These are phyloP conservation scores for Philereme vetulata DNA, from an alignment of 2,888 invertebrate species.

Conservation along the genomic window DNA sequence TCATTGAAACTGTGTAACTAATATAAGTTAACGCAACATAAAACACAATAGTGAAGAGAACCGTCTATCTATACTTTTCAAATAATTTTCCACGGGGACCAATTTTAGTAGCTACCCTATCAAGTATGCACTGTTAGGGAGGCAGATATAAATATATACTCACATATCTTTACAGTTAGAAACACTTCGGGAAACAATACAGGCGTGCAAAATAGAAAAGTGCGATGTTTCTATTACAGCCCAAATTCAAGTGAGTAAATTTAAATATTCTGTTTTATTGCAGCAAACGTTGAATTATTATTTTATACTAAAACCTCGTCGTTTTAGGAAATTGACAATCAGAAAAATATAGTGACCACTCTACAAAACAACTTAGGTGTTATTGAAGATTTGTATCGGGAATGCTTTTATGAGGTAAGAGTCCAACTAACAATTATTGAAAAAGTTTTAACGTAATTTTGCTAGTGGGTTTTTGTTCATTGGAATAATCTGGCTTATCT, in stretches of 20 bases:
- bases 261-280: neutral
- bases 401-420: slow-evolving; percentile 76
- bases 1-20: no score
- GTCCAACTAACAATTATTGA: slow-evolving; percentile 14
- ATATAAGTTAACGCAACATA: no score
- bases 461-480: no score
- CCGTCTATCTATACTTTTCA: no score
- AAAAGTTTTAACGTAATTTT: neutral
- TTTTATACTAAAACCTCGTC: slow-evolving; percentile 11
- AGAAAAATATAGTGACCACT: slow-evolving; percentile 55
- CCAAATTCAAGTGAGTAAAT: slow-evolving; percentile 47
- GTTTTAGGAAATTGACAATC: slow-evolving; percentile 55
- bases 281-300: neutral
- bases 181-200: slow-evolving; percentile 41
- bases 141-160: no score
- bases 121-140: no score
- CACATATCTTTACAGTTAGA: slow-evolving; percentile 42
- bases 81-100: no score
- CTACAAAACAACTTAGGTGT: slow-evolving; percentile 64
- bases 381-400: slow-evolving; percentile 71
- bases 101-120: no score
- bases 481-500: no score
- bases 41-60: no score
- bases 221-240: slow-evolving; percentile 48
- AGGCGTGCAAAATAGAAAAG: slow-evolving; percentile 44